A percentile compares a stretch with the other conserved stretches of the same genome.
phyloP scores from a whole-genome alignment of 2,888 invertebrate genomes.

The Volucella zonaria region DNA sequence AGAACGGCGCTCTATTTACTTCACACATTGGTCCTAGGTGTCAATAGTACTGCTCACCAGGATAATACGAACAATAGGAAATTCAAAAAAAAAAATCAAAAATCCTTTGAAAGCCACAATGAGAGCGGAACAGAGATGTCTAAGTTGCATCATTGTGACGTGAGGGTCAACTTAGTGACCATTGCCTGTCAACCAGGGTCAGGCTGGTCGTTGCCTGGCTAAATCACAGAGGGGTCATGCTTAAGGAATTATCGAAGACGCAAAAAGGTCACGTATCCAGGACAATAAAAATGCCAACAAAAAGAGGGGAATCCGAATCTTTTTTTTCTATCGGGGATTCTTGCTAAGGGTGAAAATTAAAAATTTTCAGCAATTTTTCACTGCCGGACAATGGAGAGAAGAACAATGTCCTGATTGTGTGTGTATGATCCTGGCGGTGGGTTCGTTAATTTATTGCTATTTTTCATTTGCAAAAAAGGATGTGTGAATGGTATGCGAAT shows the following conservation, averaged over 20 bases:
- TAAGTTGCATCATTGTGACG: conserved; percentile 46
- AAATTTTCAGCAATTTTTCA: conserved; percentile 71
- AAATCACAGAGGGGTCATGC: conserved; percentile 62
- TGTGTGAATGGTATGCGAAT: conserved; percentile 23
- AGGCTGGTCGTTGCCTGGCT: conserved; percentile 31
- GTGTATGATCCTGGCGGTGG: conserved; percentile 56
- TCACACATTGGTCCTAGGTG: conserved; percentile 64
- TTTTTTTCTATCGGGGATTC: conserved; percentile 21
- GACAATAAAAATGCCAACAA: conserved; percentile 33
- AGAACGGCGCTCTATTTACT: conserved; percentile 71
- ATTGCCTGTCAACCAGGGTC: conserved; percentile 67
- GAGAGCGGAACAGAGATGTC: conserved; percentile 65
- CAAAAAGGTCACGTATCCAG: conserved; percentile 66
- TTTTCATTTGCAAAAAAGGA: conserved; percentile 69
- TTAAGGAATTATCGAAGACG: conserved; percentile 71
- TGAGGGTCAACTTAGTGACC: conserved; percentile 72
- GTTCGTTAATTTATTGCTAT: conserved; percentile 68
- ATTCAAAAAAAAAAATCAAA: conserved; percentile 11
- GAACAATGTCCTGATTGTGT: conserved; percentile 67
- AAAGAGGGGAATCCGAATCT: background rate
- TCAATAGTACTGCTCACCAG: conserved; percentile 42
- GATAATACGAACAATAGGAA: background rate
- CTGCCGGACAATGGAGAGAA: conserved; percentile 51
- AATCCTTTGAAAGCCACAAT: conserved; percentile 39
- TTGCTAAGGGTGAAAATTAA: conserved; percentile 56